Evolutionary conservation across 2,797 vertebrate species (phyloP), one percentile per base, ranked within the genome.

Genomic region (Ispidina lecontei): DNA sequence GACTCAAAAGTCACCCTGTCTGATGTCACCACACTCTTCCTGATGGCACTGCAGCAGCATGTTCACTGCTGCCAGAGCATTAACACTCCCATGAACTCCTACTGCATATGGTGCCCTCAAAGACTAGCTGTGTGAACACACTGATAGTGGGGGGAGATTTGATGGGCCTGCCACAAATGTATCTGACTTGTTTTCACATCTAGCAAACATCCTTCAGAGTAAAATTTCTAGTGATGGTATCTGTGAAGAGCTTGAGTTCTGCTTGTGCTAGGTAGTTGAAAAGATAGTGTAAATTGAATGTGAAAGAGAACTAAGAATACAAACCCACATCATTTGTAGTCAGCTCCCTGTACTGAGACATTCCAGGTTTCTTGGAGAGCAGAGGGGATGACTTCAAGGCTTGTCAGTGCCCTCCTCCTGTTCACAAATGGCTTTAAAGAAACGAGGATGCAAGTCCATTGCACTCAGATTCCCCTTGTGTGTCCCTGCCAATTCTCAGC

Each of bases 401-500:
- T 69, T 62, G 55, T 37, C 14, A 25, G 39, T 23, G 16, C 7
- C 55, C 35, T 33, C 33, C 33, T 14, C 35, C 22, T 68, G 72
- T 80, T 52, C 29, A 60, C 31, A 37, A 29, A 15, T 8, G 46
- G 20, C 20, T 65, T 71, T 52, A 74, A 56, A n/a, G 15, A 25
- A 52, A 19, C 23, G 41, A 25, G 4, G 7, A 7, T 58, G 20
- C 13, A 5, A 76, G 59, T 23, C 22, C 12, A 2, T 65, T 68
- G 85, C 41, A 7, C 35, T 39, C 41, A 37, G 41, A 25, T 21
- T 72, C 26, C 21, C 16, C 37, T 76, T 47, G 10, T 14, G 19
- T 44, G 33, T 33, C 3, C 0, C 0, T 29, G 7, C 26, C 29
- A 41, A 26, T 15, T 9, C 35, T 59, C 35, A 10, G 14, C 8